Evolutionary conservation across 2,888 invertebrate genomes (phyloP), one percentile per base, ranked within the genome.

Genomic region (Lasiommata megera): DNA sequence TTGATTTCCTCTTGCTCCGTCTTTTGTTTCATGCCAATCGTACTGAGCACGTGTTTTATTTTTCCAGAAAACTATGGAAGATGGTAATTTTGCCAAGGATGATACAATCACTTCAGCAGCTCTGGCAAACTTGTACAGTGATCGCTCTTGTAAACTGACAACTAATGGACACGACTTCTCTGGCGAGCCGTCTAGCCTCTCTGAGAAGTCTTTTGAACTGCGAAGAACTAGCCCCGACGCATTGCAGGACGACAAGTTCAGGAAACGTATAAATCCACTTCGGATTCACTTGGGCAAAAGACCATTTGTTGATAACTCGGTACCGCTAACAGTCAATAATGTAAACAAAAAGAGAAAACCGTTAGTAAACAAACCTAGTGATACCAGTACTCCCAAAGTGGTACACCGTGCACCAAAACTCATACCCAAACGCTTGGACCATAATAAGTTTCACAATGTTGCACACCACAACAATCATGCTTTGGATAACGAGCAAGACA

Each of bases 61-160:
- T 81, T 89, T 89, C 57, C 88, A 90, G 90, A 88, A 91, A 90
- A 89, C 83, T 91, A 91, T 91, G 91, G 91, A 91, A 84, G 91
- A 91, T 90, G 88, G 90, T 88, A 90, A 88, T 82, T 73, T 77
- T 76, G 73, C 74, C 76, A 82, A 82, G 77, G 88, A 89, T 70
- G 87, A 88, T 72, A 88, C 84, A 80, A 77, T 77, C 69, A 76
- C 73, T 67, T 68, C 81, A 70, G 68, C 78, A 66, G 74, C 84
- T 65, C 73, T 86, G 70, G 76, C 75, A 64, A 86, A 78, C 67
- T 73, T 82, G 64, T 84, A 85, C 67, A 72, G 76, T 65, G 88
- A 89, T 67, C 77, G 84, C 66, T 71, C 80, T 68, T 71, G 76
- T 65, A 86, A 84, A 79, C 75, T 85, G 65, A 77, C 84, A 50